Base-by-base conservation (phyloP, 2,113 vertebrate species). In the Synchiropus splendidus region DNA sequence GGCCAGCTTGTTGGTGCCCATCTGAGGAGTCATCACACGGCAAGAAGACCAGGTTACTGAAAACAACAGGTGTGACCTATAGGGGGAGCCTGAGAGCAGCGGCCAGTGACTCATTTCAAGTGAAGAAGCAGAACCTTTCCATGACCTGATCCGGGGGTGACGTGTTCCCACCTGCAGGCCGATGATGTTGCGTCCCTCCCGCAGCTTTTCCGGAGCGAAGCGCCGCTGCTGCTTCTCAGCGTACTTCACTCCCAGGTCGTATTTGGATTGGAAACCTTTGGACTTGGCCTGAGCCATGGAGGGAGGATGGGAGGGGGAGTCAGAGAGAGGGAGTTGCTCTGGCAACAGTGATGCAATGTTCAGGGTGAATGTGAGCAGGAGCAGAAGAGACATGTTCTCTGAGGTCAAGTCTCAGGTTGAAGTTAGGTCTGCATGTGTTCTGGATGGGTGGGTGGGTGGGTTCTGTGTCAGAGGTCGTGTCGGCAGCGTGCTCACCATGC, bases 1-100 rank as follows among this genome's bases (percentile, higher is more conserved):
- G 54, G 92, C 92, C 6, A 91, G 88, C 73, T 93, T 91, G 75
- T 96, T 96, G 78, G 92, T 95, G 44, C 93, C 93, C 92, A 94
- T 96, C 93, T 94, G 13, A 17, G 9, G 21, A 27, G 21, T n/a
- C n/a, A n/a, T n/a, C n/a, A n/a, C n/a, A n/a, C n/a, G n/a, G n/a
- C n/a, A n/a, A n/a, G n/a, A n/a, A n/a, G n/a, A n/a, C n/a, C n/a
- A n/a, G n/a, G n/a, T n/a, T n/a, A n/a, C n/a, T n/a, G n/a, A n/a
- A n/a, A n/a, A n/a, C n/a, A n/a, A n/a, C n/a, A n/a, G n/a, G n/a
- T n/a, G n/a, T n/a, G n/a, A n/a, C n/a, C n/a, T n/a, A n/a, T n/a
- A n/a, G n/a, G n/a, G n/a, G n/a, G n/a, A n/a, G n/a, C n/a, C n/a
- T n/a, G n/a, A n/a, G n/a, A n/a, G n/a, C n/a, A n/a, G n/a, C n/a